Percentiles rank a stretch among this genome's conserved stretches.
Evolutionary conservation across 2,888 invertebrate genomes (phyloP).

Genomic region (Brachylomia viminalis): DNA sequence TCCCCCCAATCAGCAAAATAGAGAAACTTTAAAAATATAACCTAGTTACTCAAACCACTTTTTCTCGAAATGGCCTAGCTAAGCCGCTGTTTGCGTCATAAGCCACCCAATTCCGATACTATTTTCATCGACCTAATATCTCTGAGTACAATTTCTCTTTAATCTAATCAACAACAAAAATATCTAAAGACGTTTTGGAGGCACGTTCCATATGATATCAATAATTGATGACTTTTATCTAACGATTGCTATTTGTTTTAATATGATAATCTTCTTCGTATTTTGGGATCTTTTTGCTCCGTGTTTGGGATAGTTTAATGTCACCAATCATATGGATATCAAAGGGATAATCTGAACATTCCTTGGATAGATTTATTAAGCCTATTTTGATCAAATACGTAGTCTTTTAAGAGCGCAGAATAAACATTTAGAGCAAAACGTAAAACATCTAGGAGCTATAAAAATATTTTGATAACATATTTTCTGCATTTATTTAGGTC

Average conservation of each 20-base stretch:
- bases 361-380: slow-evolving; percentile 5
- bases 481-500: slow-evolving; percentile 17
- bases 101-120: slow-evolving; percentile 40
- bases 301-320: slow-evolving; percentile 13
- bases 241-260: slow-evolving; percentile 1
- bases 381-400: slow-evolving; percentile 19
- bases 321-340: slow-evolving; percentile 9
- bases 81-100: slow-evolving; percentile 42
- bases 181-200: slow-evolving; percentile 17
- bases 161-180: slow-evolving; percentile 50
- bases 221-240: slow-evolving; percentile 51
- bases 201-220: slow-evolving; percentile 36
- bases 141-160: slow-evolving; percentile 35
- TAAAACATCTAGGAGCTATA: slow-evolving; percentile 20
- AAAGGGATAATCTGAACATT: slow-evolving; percentile 5
- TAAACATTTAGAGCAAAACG: slow-evolving; percentile 26
- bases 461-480: slow-evolving; percentile 14
- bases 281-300: too few relatives aligned
- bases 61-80: slow-evolving; percentile 19
- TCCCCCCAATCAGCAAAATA: background rate
- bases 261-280: slow-evolving; percentile 8
- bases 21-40: slow-evolving; percentile 12
- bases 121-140: slow-evolving; percentile 52
- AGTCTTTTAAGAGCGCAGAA: background rate
- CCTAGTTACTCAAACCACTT: slow-evolving; percentile 24